Base-by-base conservation (phyloP, 2,888 invertebrate species). In the Tiliacea citrago region DNA sequence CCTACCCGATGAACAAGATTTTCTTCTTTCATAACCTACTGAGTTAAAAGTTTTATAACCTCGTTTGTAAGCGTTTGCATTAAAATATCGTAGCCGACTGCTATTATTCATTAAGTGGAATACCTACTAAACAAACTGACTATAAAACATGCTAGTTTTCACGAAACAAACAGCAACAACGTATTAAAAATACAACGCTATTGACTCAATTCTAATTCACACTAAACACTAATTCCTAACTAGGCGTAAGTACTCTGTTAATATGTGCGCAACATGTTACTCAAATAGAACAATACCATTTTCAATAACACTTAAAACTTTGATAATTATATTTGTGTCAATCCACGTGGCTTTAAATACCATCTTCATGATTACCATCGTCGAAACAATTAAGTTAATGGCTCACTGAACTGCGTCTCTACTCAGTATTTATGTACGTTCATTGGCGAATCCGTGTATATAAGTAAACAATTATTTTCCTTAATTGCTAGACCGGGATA, bases 391-490 rank as follows among this genome's bases (percentile, higher is more conserved):
- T 95, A 95, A 91, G 88, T 86, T 94, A 95, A 95, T 93, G 91
- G 93, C 90, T 93, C 92, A 91, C 91, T n/a, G 89, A 93, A 92
- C 91, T 91, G 90, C 91, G 91, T 93, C 93, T 92, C 82, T 88
- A 89, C 91, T 93, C 92, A 94, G 94, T 94, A 93, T 93, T 92
- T 88, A 92, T 91, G 85, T 91, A 92, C 91, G 88, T 90, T 93
- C 93, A 94, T 94, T 90, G 92, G 92, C 85, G 90, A 93, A 93
- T 92, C 90, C 88, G 87, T 86, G 91, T 95, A 94, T 93, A 93
- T 94, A 94, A 92, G 92, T 92, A 93, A 94, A 94, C 93, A 96
- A 96, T 95, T 95, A 96, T 94, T 95, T 93, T 90, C 91, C 92
- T 87, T 96, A 95, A 96, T 96, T 96, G 95, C 93, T 92, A 88